Evolutionary conservation across 2,888 invertebrate species (phyloP), one percentile per base, ranked within the genome.

Genomic region (Dryococelus australis): DNA sequence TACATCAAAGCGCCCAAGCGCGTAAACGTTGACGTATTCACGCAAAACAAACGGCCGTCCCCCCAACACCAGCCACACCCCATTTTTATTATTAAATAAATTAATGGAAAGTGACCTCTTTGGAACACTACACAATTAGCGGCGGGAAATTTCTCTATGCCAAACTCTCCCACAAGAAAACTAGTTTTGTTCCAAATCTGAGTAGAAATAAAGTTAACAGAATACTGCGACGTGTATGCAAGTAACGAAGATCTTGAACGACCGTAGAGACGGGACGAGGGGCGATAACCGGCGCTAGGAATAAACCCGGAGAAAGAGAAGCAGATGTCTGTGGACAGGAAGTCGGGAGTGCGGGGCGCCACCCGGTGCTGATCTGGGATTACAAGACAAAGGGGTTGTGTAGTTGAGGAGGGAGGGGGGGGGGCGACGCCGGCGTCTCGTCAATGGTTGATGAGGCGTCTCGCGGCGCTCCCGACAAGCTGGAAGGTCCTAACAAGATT

Each of bases 251-350:
- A 47, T 47, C 12, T 16, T 16, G 47, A 65, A 65, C 24, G 6
- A 65, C 65, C 24, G 20, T 10, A 65, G 0, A 24, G 13, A n/a
- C 65, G 65, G n/a, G n/a, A 8, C 65, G 24, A 65, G n/a, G 65
- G n/a, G 65, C 47, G 47, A 47, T 47, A 47, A 47, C 47, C 0
- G 16, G 47, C 47, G 47, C 47, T 47, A 47, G 65, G 65, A n/a
- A 65, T 65, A 65, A 65, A 65, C 65, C 65, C 0, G 65, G 51
- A 12, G 51, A 65, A 47, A 8, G 65, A 65, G 65, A 65, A n/a
- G 65, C 65, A 65, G 65, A 65, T 65, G 65, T n/a, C 24, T 65
- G 65, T n/a, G 65, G 65, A n/a, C n/a, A 65, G 65, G 65, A 65
- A 65, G 65, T 65, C 24, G 65, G 65, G 65, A 65, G 65, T 65